Conservation (phyloP, 2,113 vertebrate species). For the Periophthalmus modestus region DNA sequence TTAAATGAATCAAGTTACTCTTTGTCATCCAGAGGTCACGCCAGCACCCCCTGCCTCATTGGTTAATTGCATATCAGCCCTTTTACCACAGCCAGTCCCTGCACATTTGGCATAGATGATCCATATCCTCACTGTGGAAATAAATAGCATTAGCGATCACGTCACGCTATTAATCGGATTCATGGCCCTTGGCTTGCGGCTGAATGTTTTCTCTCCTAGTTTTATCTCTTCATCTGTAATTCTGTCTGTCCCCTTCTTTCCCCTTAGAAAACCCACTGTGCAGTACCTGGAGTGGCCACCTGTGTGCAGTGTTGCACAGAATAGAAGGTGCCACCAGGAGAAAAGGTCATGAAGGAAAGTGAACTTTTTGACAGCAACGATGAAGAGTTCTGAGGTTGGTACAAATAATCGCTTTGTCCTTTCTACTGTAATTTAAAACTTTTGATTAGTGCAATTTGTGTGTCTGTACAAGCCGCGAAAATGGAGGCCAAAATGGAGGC, state of each 20-base stretch:
- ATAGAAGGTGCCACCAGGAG: slow-evolving; percentile 18
- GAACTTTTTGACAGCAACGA: slow-evolving; percentile 20
- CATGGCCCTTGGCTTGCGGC: slow-evolving; percentile 50
- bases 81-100: slow-evolving; percentile 44
- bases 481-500: not conserved
- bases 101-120: slow-evolving; percentile 55
- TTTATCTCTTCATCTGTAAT: slow-evolving; percentile 16
- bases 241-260: slow-evolving; percentile 1
- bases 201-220: slow-evolving; percentile 17
- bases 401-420: not conserved
- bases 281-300: slow-evolving; percentile 43
- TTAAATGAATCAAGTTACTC: slow-evolving; percentile 2
- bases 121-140: slow-evolving; percentile 43
- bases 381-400: slow-evolving; percentile 5
- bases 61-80: slow-evolving; percentile 47
- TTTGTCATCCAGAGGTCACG: slow-evolving; percentile 15
- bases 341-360: slow-evolving; percentile 13
- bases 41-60: slow-evolving; percentile 26
- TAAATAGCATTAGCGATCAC: slow-evolving; percentile 53
- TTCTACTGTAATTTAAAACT: not conserved
- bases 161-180: slow-evolving; percentile 65
- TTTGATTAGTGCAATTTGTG: not conserved
- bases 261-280: slow-evolving; percentile 8
- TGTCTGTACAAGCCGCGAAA: not conserved
- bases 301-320: slow-evolving; percentile 27